Conservation (phyloP, 2,113 vertebrate species). For the Sinocyclocheilus rhinocerous region DNA sequence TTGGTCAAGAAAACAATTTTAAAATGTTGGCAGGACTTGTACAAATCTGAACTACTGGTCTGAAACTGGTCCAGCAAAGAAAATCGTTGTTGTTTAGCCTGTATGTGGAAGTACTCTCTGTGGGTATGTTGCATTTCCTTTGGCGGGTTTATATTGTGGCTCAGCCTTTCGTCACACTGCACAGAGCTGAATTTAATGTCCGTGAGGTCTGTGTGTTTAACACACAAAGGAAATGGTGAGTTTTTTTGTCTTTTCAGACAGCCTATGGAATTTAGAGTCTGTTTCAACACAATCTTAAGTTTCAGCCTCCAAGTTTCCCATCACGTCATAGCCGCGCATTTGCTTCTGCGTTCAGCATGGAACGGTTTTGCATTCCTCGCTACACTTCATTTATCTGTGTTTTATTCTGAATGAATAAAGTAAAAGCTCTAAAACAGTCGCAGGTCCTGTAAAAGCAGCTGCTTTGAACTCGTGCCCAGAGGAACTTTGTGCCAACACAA, state of each 20-base stretch:
- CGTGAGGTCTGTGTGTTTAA: not conserved
- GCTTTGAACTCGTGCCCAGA: conserved; percentile 56
- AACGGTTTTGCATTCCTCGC: not conserved
- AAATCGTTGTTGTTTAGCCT: not conserved
- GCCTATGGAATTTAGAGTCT: not conserved
- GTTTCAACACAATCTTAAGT: not conserved
- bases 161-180: not conserved
- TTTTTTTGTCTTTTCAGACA: not conserved
- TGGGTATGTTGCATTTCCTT: not conserved
- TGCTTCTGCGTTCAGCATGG: not conserved
- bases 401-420: conserved; percentile 45
- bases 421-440: conserved; percentile 9
- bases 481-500: conserved; percentile 45
- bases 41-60: not conserved
- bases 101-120: not conserved
- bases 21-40: not conserved
- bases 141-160: conserved; percentile 5
- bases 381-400: conserved; percentile 32
- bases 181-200: conserved; percentile 15
- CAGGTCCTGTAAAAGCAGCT: conserved; percentile 53
- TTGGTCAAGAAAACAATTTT: not conserved
- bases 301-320: conserved; percentile 20
- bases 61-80: not conserved
- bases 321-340: conserved; percentile 20
- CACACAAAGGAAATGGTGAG: not conserved